A percentile compares a stretch with the other conserved stretches of the same genome.
Conservation (phyloP, 1,140 invertebrate genomes). For the Scylla paramamosain region DNA sequence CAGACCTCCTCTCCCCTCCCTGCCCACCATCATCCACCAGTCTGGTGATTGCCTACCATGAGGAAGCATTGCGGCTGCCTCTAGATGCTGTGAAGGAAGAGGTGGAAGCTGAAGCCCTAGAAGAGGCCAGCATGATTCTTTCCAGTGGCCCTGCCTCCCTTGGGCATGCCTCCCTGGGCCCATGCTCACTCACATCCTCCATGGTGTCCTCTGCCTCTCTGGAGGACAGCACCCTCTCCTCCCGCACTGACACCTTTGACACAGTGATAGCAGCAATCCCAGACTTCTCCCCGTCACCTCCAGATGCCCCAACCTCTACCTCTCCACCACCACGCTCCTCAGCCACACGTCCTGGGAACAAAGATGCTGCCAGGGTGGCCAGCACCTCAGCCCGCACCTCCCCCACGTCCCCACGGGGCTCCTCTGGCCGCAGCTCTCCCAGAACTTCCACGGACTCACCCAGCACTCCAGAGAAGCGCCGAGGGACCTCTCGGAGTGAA, state of each 20-base stretch:
- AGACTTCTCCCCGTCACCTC: neutral
- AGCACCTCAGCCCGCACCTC: constrained; percentile 39
- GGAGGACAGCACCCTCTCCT: constrained; percentile 70
- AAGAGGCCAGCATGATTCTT: constrained; percentile 73
- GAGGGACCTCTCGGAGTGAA: constrained; percentile 49
- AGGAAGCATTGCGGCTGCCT: constrained; percentile 68
- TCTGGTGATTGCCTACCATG: constrained; percentile 71
- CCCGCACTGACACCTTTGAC: constrained; percentile 73
- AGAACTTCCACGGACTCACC: constrained; percentile 50
- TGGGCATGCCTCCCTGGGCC: constrained; percentile 58
- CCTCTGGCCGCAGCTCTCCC: constrained; percentile 60
- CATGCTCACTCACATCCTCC: constrained; percentile 67
- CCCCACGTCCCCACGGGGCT: constrained; percentile 62
- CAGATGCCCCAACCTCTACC: neutral
- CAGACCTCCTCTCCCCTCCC: constrained; percentile 57
- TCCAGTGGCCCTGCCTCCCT: constrained; percentile 66
- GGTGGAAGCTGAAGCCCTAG: constrained; percentile 74
- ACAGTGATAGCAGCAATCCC: constrained; percentile 65
- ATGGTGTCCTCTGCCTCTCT: constrained; percentile 62
- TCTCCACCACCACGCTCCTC: constrained; percentile 32
- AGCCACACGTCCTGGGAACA: constrained; percentile 47
- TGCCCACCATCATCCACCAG: constrained; percentile 41
- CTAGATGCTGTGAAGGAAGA: constrained; percentile 76
- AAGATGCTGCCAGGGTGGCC: neutral
- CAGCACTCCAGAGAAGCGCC: constrained; percentile 54